Percentiles rank a stretch among this genome's conserved stretches.
These are phyloP conservation scores for Andrena haemorrhoa DNA, from an alignment of 2,888 invertebrate genomes.

Conservation along the genomic window DNA sequence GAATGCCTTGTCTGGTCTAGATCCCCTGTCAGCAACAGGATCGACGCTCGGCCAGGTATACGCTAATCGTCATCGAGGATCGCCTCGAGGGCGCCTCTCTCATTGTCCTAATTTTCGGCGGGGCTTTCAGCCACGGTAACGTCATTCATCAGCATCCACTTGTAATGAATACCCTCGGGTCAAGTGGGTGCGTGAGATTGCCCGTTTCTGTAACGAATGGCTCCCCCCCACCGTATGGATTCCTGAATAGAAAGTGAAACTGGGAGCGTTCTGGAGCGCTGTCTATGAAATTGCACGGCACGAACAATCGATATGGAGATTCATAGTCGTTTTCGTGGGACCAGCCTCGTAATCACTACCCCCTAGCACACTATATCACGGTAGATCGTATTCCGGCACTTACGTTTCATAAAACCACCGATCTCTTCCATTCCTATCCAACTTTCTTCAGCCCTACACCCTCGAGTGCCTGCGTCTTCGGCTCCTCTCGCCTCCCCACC, in stretches of 20 bases:
- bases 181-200: conserved; percentile 49
- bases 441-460: too few species aligned
- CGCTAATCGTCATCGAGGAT: conserved; percentile 66
- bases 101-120: conserved; percentile 69
- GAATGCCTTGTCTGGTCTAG: conserved; percentile 69
- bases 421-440: too few species aligned
- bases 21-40: conserved; percentile 46
- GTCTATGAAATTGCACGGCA: background rate
- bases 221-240: background rate
- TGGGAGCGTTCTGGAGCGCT: background rate
- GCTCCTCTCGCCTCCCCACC: background rate
- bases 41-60: conserved; percentile 34
- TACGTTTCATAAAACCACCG: too few species aligned
- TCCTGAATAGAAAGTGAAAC: conserved; percentile 14
- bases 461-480: background rate
- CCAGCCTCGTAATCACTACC: too few species aligned
- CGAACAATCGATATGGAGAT: background rate
- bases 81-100: conserved; percentile 47
- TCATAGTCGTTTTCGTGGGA: background rate
- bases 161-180: conserved; percentile 66
- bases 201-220: conserved; percentile 56
- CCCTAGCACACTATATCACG: too few species aligned
- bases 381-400: too few species aligned
- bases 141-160: conserved; percentile 67
- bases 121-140: conserved; percentile 33